Conservation (phyloP, 2,797 vertebrate species). For the Enteromius thamalakanensis region DNA sequence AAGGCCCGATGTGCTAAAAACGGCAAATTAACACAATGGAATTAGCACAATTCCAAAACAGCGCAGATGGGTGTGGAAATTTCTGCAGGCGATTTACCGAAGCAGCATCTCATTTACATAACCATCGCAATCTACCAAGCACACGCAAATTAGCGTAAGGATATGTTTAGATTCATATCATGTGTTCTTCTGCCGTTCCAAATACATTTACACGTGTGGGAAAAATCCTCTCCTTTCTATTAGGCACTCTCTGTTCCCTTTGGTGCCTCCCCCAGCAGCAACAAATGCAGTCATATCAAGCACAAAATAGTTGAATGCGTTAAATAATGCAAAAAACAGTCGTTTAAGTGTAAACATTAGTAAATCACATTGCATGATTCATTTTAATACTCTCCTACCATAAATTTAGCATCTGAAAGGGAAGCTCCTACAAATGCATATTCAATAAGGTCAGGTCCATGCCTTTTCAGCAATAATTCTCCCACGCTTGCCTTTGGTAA, state of each 20-base stretch:
- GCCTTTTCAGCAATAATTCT: background rate
- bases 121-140: no score
- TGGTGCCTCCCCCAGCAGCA: no score
- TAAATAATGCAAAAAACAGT: no score
- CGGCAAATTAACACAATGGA: background rate
- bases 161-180: no score
- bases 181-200: no score
- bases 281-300: no score
- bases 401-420: background rate
- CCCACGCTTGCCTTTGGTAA: background rate
- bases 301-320: no score
- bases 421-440: background rate
- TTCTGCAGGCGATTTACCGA: background rate
- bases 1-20: background rate
- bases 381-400: background rate
- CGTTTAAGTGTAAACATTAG: background rate
- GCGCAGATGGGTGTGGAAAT: background rate
- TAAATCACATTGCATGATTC: background rate
- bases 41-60: background rate
- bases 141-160: background rate
- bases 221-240: no score
- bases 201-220: no score
- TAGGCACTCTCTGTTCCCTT: no score
- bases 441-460: background rate
- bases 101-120: background rate